A percentile compares a stretch with the other conserved stretches of the same genome.
phyloP scores from a whole-genome alignment of 2,797 vertebrate genomes.

The Australoheros facetus region DNA sequence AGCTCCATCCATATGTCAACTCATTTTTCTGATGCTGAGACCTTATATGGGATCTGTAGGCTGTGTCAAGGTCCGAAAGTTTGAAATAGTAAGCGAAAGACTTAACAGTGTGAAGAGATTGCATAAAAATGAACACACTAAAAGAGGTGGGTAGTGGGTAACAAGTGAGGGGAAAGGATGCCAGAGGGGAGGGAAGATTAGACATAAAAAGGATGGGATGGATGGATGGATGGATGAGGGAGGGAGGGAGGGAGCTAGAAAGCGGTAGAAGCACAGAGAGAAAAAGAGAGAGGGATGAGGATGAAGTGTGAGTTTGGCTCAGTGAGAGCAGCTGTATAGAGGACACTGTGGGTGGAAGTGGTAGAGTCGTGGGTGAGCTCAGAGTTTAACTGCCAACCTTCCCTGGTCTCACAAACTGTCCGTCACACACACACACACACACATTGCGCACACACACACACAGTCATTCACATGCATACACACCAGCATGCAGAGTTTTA shows the following conservation, averaged over 20 bases:
- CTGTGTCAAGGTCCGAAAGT: slow-evolving; percentile 55
- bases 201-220: slow-evolving; percentile 45
- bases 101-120: slow-evolving; percentile 26
- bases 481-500: slow-evolving; percentile 36
- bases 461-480: slow-evolving; percentile 14
- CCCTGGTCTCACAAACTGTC: slow-evolving; percentile 80
- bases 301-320: slow-evolving; percentile 84
- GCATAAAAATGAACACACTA: slow-evolving; percentile 42
- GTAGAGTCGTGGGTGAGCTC: slow-evolving; percentile 84
- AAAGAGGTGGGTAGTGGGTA: slow-evolving; percentile 58
- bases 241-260: slow-evolving; percentile 29
- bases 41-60: slow-evolving; percentile 5
- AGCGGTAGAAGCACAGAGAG: slow-evolving; percentile 48
- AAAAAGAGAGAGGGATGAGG: slow-evolving; percentile 67
- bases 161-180: slow-evolving; percentile 44
- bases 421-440: slow-evolving; percentile 61
- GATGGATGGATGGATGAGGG: slow-evolving; percentile 13
- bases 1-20: slow-evolving; percentile 13
- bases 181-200: slow-evolving; percentile 55
- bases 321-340: slow-evolving; percentile 87
- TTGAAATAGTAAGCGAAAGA: slow-evolving; percentile 50
- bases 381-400: slow-evolving; percentile 82
- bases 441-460: slow-evolving; percentile 11
- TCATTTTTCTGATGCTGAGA: slow-evolving; percentile 33
- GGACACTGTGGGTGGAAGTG: slow-evolving; percentile 87